Base-by-base conservation (phyloP, 2,888 invertebrate genomes). In the Punctoribates punctum region DNA sequence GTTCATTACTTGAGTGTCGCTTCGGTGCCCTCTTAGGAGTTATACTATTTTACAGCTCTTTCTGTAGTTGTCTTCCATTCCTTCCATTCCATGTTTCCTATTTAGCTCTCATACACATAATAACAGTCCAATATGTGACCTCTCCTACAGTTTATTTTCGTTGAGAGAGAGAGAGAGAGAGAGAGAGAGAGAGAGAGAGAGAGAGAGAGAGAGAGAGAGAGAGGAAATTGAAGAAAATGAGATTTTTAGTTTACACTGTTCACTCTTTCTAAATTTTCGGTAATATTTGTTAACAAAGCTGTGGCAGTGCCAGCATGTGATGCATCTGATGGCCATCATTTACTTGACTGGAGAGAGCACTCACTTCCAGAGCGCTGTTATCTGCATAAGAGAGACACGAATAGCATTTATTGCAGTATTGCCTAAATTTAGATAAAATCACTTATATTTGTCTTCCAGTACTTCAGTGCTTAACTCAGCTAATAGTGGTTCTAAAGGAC, bases 281-380 rank as follows among this genome's bases (percentile, higher is more conserved):
- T 29, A 8, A 46, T 72, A 46, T 46, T 72, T 46, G 38, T 72
- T 23, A 48, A 27, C 25, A 72, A 72, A 72, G 23, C 42, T 72
- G 38, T 42, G 67, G 25, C n/a, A 38, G n/a, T 20, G 27, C 27
- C 42, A 42, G 20, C 60, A 60, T 67, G 29, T 48, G 23, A 72
- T 72, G 72, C 72, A 72, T 72, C 72, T 72, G 72, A 72, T 72
- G 72, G 72, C 72, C 72, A 72, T 70, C 72, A 72, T 72, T 72
- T 72, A 72, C 72, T 72, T 65, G 15, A 60, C 27, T 60, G 1
- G 1, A 1, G 25, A 9, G 25, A 17, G 25, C 27, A 27, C 60
- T 60, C 57, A 23, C 17, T 46, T n/a, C 6, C 5, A 62, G 34
- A 38, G 20, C 65, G 34, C 38, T 17, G 42, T 72, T 72, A 72